Conservation (phyloP, 1,140 invertebrate species). For the Zaprionus nigranus region DNA sequence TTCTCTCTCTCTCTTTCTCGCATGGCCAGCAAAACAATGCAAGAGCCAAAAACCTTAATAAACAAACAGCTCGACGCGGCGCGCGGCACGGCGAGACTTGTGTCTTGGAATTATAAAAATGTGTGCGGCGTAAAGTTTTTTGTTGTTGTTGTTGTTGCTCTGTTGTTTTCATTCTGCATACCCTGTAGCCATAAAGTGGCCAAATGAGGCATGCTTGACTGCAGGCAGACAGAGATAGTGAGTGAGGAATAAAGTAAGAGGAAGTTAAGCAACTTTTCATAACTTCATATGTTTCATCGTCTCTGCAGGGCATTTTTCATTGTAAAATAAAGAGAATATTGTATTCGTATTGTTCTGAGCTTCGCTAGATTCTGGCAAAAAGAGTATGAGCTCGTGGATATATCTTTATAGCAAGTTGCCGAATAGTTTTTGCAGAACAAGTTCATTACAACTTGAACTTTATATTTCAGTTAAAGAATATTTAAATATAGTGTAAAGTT, state of each 20-base stretch:
- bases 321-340: too few relatives aligned
- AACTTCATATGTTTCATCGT: background rate
- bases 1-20: background rate
- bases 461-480: background rate
- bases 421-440: too few relatives aligned
- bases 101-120: constrained; percentile 41
- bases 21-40: constrained; percentile 22
- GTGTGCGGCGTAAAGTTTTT: constrained; percentile 24
- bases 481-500: background rate
- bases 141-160: background rate
- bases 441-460: too few relatives aligned
- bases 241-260: background rate
- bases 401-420: too few relatives aligned
- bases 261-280: background rate
- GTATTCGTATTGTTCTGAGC: too few relatives aligned
- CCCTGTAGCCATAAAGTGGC: background rate
- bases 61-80: constrained; percentile 24
- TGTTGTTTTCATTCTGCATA: constrained; percentile 17
- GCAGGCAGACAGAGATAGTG: background rate
- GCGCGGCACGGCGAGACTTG: constrained; percentile 15
- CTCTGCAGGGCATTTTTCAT: background rate
- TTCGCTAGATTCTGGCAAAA: too few relatives aligned
- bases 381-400: too few relatives aligned
- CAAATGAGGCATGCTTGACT: background rate
- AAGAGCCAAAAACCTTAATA: constrained; percentile 29